phyloP scores from a whole-genome alignment of 2,113 vertebrate species.

The Zosterops borbonicus region DNA sequence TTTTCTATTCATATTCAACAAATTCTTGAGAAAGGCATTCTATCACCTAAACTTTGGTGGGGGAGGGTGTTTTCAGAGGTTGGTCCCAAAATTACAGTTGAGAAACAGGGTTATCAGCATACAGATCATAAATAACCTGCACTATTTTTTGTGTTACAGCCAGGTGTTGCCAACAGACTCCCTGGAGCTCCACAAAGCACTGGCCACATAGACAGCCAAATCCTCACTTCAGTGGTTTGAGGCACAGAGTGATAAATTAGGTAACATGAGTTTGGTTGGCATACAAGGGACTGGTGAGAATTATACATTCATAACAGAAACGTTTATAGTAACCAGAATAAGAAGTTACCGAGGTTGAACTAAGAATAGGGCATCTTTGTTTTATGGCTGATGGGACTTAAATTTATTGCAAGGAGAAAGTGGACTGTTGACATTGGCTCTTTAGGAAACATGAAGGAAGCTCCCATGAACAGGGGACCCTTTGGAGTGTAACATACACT shows the following conservation, averaged over 20 bases:
- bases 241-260: conserved; percentile 19
- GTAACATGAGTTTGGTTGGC: background rate
- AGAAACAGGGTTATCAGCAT: background rate
- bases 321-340: background rate
- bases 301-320: background rate
- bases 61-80: background rate
- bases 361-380: conserved; percentile 34
- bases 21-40: background rate
- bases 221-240: conserved; percentile 4
- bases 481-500: background rate
- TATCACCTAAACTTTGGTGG: background rate
- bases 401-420: conserved; percentile 29
- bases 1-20: background rate
- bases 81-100: background rate
- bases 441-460: conserved; percentile 24
- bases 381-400: conserved; percentile 3
- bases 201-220: background rate
- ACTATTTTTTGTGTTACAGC: background rate
- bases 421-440: conserved; percentile 26
- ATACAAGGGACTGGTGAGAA: conserved; percentile 13
- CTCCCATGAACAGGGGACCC: background rate
- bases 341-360: background rate
- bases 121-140: conserved; percentile 34
- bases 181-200: conserved; percentile 22
- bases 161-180: conserved; percentile 13